Evolutionary conservation across 2,797 vertebrate genomes (phyloP).

Genomic region (Salarias fasciatus): DNA sequence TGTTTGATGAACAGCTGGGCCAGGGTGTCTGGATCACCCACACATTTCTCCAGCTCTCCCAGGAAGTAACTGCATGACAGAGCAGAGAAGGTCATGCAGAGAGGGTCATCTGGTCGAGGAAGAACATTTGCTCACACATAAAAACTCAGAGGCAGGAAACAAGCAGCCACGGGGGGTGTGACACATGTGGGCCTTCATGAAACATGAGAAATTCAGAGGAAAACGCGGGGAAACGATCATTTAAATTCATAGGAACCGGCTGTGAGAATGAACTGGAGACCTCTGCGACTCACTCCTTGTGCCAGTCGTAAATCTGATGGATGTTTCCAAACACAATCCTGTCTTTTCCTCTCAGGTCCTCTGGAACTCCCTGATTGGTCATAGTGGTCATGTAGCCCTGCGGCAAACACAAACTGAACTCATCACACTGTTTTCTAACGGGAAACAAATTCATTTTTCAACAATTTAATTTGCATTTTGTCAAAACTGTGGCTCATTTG

Average conservation of each 20-base stretch:
- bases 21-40: conserved; percentile 92
- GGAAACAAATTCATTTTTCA: too few species aligned
- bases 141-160: conserved; percentile 23
- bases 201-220: conserved; percentile 14
- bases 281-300: conserved; percentile 91
- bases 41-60: conserved; percentile 96
- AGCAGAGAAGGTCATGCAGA: conserved; percentile 39
- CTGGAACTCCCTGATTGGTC: conserved; percentile 91
- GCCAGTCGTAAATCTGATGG: conserved; percentile 98
- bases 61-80: conserved; percentile 91
- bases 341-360: conserved; percentile 96
- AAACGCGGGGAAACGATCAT: too few species aligned
- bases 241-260: not conserved
- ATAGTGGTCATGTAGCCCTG: conserved; percentile 97
- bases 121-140: conserved; percentile 3
- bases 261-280: not conserved
- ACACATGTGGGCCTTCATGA: conserved; percentile 20
- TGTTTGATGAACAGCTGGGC: conserved; percentile 95
- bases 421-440: too few species aligned
- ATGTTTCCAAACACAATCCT: conserved; percentile 99
- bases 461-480: too few species aligned
- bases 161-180: conserved; percentile 8
- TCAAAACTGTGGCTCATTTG: not conserved
- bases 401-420: not conserved
- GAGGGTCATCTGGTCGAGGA: conserved; percentile 3